Base-by-base conservation (phyloP, 2,113 vertebrate genomes). In the Penelope pileata region DNA sequence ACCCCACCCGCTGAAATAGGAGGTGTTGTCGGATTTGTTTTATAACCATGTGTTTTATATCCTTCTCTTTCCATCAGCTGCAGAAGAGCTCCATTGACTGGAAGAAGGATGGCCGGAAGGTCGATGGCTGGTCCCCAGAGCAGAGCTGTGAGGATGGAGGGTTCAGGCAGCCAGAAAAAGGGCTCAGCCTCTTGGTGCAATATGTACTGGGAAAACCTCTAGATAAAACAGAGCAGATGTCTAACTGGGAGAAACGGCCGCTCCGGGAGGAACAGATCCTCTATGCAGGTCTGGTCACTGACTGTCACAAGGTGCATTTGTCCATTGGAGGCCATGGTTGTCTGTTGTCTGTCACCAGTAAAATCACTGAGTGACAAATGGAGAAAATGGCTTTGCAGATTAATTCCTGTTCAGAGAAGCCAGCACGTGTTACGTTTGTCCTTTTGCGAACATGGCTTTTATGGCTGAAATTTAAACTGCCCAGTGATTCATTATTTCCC, bases 151-250 rank as follows among this genome's bases (percentile, higher is more conserved):
- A 62, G 69, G 16, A 82, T 29, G 68, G 43, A 69, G 75, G 56
- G 45, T 76, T 92, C 40, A 95, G 96, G 38, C 74, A 94, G 34
- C 90, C 92, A 0, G 98, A 98, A 84, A 98, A 98, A 88, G 99
- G 99, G 6, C 98, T 99, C 82, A 99, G 99, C 96, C 97, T 99
- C 48, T 88, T 99, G 92, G 98, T 99, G 67, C 98, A 98, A 59
- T 98, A 98, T 32, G 97, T 99, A 51, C 96, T 99, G 86, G 98
- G 99, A 53, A 98, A 97, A 50, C 98, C 99, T 9, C 97, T 99
- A 60, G 98, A 99, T 96, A 99, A 99, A 94, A 96, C 86, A 0
- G 98, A 99, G 93, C 99, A 99, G 98, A 96, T 99, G 69, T 99
- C 99, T 32, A 98, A 98, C 97, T 99, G 98, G 99, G 98, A 99